These are phyloP conservation scores for Aleiodes alternator DNA, from an alignment of 2,888 invertebrate genomes.

Conservation along the genomic window DNA sequence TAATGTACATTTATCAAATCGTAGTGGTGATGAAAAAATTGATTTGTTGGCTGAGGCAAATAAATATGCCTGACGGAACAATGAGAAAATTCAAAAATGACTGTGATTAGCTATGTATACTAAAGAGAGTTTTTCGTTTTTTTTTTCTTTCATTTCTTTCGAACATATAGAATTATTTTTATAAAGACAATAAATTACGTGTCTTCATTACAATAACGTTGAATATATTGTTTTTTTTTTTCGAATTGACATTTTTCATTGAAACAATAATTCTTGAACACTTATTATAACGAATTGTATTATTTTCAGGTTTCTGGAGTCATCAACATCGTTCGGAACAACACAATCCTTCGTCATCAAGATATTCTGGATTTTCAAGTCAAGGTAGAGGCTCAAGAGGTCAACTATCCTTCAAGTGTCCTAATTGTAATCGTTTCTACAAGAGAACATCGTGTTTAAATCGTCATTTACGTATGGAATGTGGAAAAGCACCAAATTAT, in stretches of 20 bases:
- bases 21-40: conserved; percentile 41
- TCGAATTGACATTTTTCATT: conserved; percentile 10
- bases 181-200: background rate
- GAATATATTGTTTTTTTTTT: background rate
- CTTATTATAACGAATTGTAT: conserved; percentile 35
- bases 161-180: background rate
- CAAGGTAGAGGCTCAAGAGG: conserved; percentile 52
- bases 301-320: conserved; percentile 66
- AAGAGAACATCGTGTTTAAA: conserved; percentile 67
- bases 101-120: conserved; percentile 28
- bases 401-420: conserved; percentile 77
- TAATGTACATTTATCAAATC: conserved; percentile 53
- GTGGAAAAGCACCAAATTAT: conserved; percentile 73
- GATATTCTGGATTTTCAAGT: conserved; percentile 1
- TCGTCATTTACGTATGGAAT: conserved; percentile 72
- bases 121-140: background rate
- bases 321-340: conserved; percentile 29
- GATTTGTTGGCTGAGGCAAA: conserved; percentile 14
- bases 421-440: conserved; percentile 76
- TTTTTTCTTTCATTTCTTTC: conserved; percentile 8
- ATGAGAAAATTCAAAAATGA: background rate
- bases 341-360: conserved; percentile 33
- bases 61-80: conserved; percentile 1
- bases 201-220: background rate
- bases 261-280: conserved; percentile 20